Base-by-base conservation (phyloP, 2,113 vertebrate species). In the Corythaixoides concolor region DNA sequence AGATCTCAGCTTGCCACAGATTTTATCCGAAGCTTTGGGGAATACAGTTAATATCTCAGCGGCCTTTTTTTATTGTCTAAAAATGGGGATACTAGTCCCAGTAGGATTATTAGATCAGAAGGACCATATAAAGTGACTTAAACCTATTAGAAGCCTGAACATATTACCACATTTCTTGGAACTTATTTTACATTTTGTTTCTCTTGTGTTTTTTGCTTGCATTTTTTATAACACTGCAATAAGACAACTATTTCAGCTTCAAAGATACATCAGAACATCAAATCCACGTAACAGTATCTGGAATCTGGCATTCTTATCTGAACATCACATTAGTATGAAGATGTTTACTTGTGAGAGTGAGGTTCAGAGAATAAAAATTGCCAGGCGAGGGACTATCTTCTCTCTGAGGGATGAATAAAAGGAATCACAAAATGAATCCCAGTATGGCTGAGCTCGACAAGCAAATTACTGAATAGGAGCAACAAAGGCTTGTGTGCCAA, bases 371-470 rank as follows among this genome's bases (percentile, higher is more conserved):
- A 41, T 20, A 60, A 75, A 81, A 78, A 21, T 64, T 78, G 8
- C 3, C 11, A 7, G 4, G 21, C 55, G 15, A 72, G 27, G 32
- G 11, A 62, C 1, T 0, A 56, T 67, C 11, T 5, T 26, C 8
- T 43, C 13, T 58, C 11, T 4, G 3, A 62, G 23, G 13, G 27
- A 78, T 85, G 35, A 89, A 52, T 43, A 32, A 70, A 77, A 86
- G 10, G 3, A n/a, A n/a, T 85, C 59, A 82, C n/a, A 35, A 72
- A 69, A 60, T 26, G 7, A 68, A 56, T 85, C 35, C 27, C 37
- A 41, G 3, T 69, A 28, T 14, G 10, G 21, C 21, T 72, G 24
- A 86, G 9, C 0, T 1, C 7, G 82, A 33, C 4, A 39, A 39
- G 17, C 16, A 74, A 52, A 39, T 49, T 63, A 67, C 81, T 79